Percentiles rank a stretch among this genome's conserved stretches.
Evolutionary conservation across 2,113 vertebrate genomes (phyloP).

Genomic region (Campylomormyrus numenius): DNA sequence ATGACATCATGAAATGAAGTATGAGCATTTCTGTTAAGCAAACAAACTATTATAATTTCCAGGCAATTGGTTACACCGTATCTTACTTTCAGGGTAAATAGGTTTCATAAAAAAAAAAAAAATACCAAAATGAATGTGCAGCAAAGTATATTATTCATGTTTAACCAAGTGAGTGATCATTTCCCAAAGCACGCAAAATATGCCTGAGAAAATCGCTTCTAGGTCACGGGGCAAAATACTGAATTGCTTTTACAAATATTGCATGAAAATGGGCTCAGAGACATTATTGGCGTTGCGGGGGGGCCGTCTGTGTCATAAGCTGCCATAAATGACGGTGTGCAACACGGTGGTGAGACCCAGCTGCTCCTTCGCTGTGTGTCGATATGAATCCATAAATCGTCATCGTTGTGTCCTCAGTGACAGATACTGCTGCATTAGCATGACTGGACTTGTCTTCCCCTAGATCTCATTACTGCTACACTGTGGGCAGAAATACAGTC

Average conservation of each 20-base stretch:
- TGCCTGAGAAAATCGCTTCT: background rate
- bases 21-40: background rate
- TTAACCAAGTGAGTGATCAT: background rate
- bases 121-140: background rate
- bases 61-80: background rate
- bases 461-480: background rate
- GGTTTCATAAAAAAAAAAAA: background rate
- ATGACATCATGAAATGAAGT: background rate
- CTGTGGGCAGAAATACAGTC: background rate
- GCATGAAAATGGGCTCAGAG: background rate
- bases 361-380: background rate
- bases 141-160: slow-evolving; percentile 3
- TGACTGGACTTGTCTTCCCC: background rate
- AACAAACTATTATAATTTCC: background rate
- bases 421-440: background rate
- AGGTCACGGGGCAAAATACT: background rate
- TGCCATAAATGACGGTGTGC: background rate
- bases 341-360: background rate
- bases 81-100: background rate
- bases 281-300: background rate
- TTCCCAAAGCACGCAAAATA: background rate
- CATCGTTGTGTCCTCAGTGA: background rate
- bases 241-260: slow-evolving; percentile 1
- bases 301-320: background rate
- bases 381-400: background rate